Percentiles rank a stretch among this genome's conserved stretches.
These are phyloP conservation scores for Salticus scenicus DNA, from an alignment of 2,888 invertebrate genomes.

Conservation along the genomic window DNA sequence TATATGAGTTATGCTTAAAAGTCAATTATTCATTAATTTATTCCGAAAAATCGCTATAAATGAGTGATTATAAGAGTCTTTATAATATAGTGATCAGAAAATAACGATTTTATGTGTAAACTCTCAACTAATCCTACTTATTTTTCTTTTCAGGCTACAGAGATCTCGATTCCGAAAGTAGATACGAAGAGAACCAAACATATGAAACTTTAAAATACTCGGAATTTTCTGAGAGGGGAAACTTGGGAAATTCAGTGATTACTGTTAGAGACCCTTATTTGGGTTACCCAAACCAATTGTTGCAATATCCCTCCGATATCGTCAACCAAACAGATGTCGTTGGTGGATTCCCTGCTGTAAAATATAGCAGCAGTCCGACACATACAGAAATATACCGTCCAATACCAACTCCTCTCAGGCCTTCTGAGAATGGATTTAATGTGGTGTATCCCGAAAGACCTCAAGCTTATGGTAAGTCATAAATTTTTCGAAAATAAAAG, in stretches of 20 bases:
- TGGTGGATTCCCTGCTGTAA: slow-evolving; percentile 11
- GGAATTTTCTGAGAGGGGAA: slow-evolving; percentile 32
- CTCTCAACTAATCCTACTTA: no score
- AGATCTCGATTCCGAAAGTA: slow-evolving; percentile 15
- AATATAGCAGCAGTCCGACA: slow-evolving; percentile 19
- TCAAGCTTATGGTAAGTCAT: slow-evolving; percentile 37
- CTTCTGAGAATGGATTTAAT: slow-evolving; percentile 17
- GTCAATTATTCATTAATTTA: no score
- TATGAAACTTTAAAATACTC: slow-evolving; percentile 15
- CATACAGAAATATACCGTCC: slow-evolving; percentile 52
- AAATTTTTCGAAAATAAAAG: no score
- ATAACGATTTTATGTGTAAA: no score
- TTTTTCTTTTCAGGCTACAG: slow-evolving; percentile 31
- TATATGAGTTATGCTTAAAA: no score
- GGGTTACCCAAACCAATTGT: slow-evolving; percentile 30
- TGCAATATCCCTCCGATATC: slow-evolving; percentile 44
- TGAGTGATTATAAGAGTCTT: no score
- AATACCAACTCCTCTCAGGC: slow-evolving; percentile 30
- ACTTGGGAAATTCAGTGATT: slow-evolving; percentile 26
- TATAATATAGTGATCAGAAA: no score
- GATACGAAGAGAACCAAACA: slow-evolving; percentile 15
- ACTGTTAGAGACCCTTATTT: slow-evolving; percentile 39
- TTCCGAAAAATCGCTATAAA: no score
- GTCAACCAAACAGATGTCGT: background rate
- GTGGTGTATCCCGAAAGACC: slow-evolving; percentile 33